These are phyloP conservation scores for Marcusenius ussheri DNA, from an alignment of 2,113 vertebrate genomes.

Conservation along the genomic window DNA sequence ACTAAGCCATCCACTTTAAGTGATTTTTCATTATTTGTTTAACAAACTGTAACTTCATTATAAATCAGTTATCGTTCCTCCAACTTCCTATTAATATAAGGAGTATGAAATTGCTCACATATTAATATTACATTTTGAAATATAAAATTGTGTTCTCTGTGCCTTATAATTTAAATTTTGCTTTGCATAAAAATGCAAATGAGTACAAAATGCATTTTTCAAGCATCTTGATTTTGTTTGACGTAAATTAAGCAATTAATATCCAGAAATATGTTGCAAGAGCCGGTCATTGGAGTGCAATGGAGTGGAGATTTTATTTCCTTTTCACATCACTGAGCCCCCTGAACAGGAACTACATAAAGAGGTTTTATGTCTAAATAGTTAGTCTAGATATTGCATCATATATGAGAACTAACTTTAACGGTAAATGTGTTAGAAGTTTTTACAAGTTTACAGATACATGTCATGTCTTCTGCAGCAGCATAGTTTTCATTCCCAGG, in stretches of 20 bases:
- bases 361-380: not conserved
- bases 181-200: slow-evolving; percentile 7
- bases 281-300: not conserved
- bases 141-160: not conserved
- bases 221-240: not conserved
- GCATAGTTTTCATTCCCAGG: not conserved
- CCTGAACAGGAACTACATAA: not conserved
- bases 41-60: slow-evolving; percentile 6
- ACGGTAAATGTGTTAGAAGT: not conserved
- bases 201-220: not conserved
- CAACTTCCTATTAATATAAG: not conserved
- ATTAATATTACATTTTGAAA: not conserved
- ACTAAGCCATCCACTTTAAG: slow-evolving; percentile 25
- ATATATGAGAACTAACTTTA: not conserved
- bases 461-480: not conserved
- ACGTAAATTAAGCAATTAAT: not conserved
- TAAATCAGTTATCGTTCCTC: not conserved
- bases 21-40: not conserved
- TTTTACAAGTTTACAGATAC: not conserved
- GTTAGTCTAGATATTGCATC: not conserved
- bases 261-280: not conserved
- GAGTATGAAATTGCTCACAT: not conserved
- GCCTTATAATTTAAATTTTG: not conserved
- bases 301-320: not conserved
- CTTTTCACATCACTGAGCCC: not conserved